Evolutionary conservation across 1,140 invertebrate genomes (phyloP), one percentile per base, ranked within the genome.

Genomic region (Aradophagus sp.): DNA sequence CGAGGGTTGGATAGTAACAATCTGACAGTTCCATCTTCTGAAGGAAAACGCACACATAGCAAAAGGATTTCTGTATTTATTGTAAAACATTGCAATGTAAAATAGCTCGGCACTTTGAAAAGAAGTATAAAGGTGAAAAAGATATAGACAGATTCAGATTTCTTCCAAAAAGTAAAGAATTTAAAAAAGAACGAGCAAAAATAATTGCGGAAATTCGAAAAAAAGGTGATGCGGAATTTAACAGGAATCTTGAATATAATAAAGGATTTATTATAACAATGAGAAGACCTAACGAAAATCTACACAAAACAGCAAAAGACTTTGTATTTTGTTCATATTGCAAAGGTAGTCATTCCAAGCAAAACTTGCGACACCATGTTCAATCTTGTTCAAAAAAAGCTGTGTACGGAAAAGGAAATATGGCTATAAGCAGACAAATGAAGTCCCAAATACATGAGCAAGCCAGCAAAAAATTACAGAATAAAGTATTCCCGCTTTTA

Each of bases 11-110:
- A 67, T 32, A 26, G 52, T 38, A 13, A 35, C 0, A 27, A 47
- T 4, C 15, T 55, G 11, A 7, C 10, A 3, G 35, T 65, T 38
- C 50, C 41, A 2, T 1, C 0, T 6, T 65, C 61, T 0, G n/a
- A 55, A 41, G 48, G 35, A 16, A 47, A 65, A 26, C 10, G 8
- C 2, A 65, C 61, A 2, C 19, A 55, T 10, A 39, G 8, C 1
- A 65, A 65, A 19, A 48, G 11, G 32, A 65, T 34, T 65, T 65
- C 29, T 65, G 61, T 8, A 41, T 55, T 6, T 65, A 47, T 41
- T 65, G 61, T 12, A 65, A 65, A 29, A 48, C 15, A 5, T 34
- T 65, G 6, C 61, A 65, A 44, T 19, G 5, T 16, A 65, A 65
- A 15, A 17, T 65, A 20, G 31, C 50, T 29, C 41, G 50, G 10